Base-by-base conservation (phyloP, 2,888 invertebrate species). In the Dione juno region DNA sequence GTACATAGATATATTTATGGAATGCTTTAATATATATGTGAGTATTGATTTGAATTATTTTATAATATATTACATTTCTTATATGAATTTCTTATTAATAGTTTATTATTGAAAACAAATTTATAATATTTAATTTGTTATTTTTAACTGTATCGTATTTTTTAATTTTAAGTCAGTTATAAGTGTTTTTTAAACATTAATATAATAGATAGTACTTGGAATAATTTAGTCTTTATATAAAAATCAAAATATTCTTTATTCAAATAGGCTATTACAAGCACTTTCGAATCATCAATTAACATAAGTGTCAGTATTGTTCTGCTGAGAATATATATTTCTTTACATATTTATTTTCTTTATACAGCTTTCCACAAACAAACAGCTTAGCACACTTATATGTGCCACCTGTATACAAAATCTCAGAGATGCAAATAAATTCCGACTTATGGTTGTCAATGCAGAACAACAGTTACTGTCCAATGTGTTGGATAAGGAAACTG, bases 11-110 rank as follows among this genome's bases (percentile, higher is more conserved):
- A 81, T 87, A 21, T 85, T 92, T 54, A 77, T 81, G 78, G 89
- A 90, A 73, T 86, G 86, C 45, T 89, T 86, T 61, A 91, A 89
- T 80, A 82, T 91, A 78, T 84, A 82, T 59, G 91, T 92, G 77
- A 86, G 90, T 86, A 70, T 13, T 35, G 9, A n/a, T 54, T 21
- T n/a, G 11, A 5, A n/a, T n/a, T n/a, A n/a, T n/a, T n/a, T n/a
- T n/a, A n/a, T n/a, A n/a, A n/a, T n/a, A n/a, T n/a, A n/a, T 14
- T 28, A 9, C 1, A 16, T 53, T 1, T 40, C 57, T 40, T 16
- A 40, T 58, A 11, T 14, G 16, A 58, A 40, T 19, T 35, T 14
- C 11, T 28, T n/a, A 14, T 7, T 3, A 9, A n/a, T 3, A 37
- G 10, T n/a, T 43, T 28, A 53, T 28, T 28, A 28, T 28, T 28